These are phyloP conservation scores for Pseudomyrmex gracilis DNA, from an alignment of 1,140 invertebrate genomes.

Conservation along the genomic window DNA sequence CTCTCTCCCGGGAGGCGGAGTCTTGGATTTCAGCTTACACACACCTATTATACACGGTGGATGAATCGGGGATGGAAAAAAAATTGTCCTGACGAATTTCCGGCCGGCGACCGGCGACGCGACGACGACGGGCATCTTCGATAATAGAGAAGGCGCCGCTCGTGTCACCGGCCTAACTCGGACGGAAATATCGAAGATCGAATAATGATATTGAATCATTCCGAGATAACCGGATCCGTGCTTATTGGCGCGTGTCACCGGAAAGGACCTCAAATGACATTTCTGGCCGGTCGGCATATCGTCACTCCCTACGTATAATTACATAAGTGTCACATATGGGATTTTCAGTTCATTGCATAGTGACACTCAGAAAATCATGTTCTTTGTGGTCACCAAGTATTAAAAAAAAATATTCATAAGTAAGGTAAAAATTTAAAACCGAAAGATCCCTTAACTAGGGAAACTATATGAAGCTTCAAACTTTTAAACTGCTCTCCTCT, in stretches of 20 bases:
- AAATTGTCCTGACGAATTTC: slow-evolving; percentile 47
- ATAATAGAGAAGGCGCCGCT: neutral
- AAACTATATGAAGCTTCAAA: too few relatives aligned
- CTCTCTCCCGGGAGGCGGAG: neutral
- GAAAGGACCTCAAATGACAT: slow-evolving; percentile 39
- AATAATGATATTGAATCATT: slow-evolving; percentile 54
- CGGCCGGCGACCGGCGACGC: neutral
- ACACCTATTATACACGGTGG: slow-evolving; percentile 8
- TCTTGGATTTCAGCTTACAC: neutral
- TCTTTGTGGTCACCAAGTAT: too few relatives aligned
- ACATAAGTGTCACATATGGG: too few relatives aligned
- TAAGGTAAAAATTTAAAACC: too few relatives aligned
- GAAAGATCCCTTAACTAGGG: too few relatives aligned
- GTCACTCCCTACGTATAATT: too few relatives aligned
- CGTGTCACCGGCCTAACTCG: neutral
- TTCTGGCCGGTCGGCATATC: slow-evolving; percentile 30
- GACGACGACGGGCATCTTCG: slow-evolving; percentile 22
- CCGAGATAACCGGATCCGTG: slow-evolving; percentile 22
- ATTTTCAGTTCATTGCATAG: too few relatives aligned
- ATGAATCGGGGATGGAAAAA: slow-evolving; percentile 26
- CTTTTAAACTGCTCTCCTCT: too few relatives aligned
- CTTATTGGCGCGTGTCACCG: slow-evolving; percentile 47
- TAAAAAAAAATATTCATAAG: too few relatives aligned
- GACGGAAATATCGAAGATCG: slow-evolving; percentile 57
- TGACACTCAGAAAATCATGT: too few relatives aligned